Percentiles rank a stretch among this genome's conserved stretches.
phyloP scores from a whole-genome alignment of 2,888 invertebrate species.

The Bedellia somnulentella region DNA sequence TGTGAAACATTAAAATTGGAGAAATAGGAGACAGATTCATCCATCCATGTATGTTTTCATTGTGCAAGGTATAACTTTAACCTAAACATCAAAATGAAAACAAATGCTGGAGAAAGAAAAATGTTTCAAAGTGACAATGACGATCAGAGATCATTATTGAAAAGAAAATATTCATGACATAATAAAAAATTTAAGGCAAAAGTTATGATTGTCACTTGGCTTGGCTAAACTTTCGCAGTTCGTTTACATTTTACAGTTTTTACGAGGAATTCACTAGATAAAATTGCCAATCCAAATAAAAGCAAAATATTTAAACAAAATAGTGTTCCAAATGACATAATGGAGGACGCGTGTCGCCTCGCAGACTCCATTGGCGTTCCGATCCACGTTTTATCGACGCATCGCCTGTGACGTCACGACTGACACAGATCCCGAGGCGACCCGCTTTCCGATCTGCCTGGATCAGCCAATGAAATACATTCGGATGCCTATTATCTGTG shows the following conservation, averaged over 20 bases:
- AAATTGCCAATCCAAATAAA: not conserved
- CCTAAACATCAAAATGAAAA: too few species aligned
- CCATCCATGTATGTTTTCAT: too few species aligned
- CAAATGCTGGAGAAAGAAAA: too few species aligned
- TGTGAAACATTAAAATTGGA: too few species aligned
- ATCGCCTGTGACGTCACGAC: constrained; percentile 9
- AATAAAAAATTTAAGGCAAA: too few species aligned
- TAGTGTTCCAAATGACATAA: not conserved
- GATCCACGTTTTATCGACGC: not conserved
- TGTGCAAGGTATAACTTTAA: too few species aligned
- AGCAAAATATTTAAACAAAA: not conserved
- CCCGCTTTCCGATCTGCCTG: constrained; percentile 7
- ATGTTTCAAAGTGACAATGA: too few species aligned
- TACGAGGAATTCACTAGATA: not conserved
- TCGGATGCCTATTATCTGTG: not conserved
- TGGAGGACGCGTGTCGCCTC: not conserved
- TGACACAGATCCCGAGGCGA: constrained; percentile 12
- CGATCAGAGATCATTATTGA: too few species aligned
- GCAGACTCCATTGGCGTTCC: not conserved
- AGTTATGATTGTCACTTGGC: too few species aligned
- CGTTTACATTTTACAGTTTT: not conserved
- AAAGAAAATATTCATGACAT: too few species aligned
- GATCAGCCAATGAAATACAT: not conserved
- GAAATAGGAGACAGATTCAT: too few species aligned
- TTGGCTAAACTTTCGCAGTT: not conserved